Evolutionary conservation across 2,797 vertebrate genomes (phyloP), one percentile per base, ranked within the genome.

Genomic region (Manis javanica): DNA sequence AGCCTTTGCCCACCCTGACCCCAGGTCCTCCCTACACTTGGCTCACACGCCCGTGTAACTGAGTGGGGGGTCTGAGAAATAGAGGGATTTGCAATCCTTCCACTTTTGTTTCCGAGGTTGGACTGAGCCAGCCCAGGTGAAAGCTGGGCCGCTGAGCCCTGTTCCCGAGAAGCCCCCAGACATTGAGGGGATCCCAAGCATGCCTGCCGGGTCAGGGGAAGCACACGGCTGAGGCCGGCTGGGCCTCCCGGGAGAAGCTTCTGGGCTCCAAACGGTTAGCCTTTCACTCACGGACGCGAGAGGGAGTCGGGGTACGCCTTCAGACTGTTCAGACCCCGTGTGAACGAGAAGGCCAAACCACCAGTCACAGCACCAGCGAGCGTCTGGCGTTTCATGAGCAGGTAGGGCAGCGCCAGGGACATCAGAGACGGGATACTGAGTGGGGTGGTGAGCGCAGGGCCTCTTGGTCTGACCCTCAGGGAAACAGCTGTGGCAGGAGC

Each of bases 261-360:
- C 72, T 49, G 31, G 68, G 34, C 46, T 78, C 34, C 8, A 4
- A 15, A 78, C 0, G 19, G 4, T 37, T 2, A 2, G 3, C n/a
- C 37, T n/a, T 84, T n/a, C 24, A 15, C 51, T 61, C 39, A 10
- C 19, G 11, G n/a, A 53, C 51, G 19, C 4, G 3, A 31, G 31
- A 2, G 19, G n/a, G n/a, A 71, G 84, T n/a, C 24, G 19, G 49
- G 42, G 75, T 53, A 39, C 3, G 14, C 39, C 14, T 29, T 0
- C 13, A 11, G 8, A 9, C 12, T 2, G 31, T 37, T 64, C 39
- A n/a, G 63, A 11, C 21, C 26, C n/a, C 0, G 2, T 5, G 3
- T 1, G 51, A 34, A 2, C 6, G 1, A 5, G 0, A 26, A 26
- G 63, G 29, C 21, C 13, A 2, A 13, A 69, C 34, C 4, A 7